A percentile compares a stretch with the other conserved stretches of the same genome.
phyloP scores from a whole-genome alignment of 2,113 vertebrate genomes.

The Cacatua alba region DNA sequence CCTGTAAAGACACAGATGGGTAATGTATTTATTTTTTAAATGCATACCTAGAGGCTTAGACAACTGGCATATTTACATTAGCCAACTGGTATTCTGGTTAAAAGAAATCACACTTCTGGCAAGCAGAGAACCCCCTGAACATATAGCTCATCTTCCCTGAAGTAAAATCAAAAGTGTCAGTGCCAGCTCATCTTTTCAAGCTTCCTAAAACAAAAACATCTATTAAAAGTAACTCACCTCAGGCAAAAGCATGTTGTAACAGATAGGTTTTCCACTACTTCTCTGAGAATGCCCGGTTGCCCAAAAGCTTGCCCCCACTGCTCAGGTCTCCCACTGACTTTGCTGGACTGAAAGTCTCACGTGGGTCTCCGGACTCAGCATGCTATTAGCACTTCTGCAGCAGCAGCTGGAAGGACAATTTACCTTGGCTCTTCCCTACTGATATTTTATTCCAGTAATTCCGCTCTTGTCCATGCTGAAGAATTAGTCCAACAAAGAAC shows the following conservation, averaged over 20 bases:
- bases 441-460: background rate
- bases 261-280: background rate
- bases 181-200: background rate
- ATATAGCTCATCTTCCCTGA: background rate
- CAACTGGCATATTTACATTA: background rate
- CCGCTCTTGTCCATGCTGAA: background rate
- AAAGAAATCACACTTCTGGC: slow-evolving; percentile 1
- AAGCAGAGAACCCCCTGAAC: slow-evolving; percentile 15
- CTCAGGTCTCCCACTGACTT: background rate
- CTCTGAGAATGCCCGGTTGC: background rate
- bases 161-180: slow-evolving; percentile 9
- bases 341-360: background rate
- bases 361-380: accelerated
- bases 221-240: slow-evolving; percentile 39
- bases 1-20: background rate
- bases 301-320: background rate
- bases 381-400: background rate
- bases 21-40: slow-evolving; percentile 25
- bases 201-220: slow-evolving; percentile 35
- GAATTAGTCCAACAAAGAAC: background rate
- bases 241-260: slow-evolving; percentile 10
- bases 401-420: background rate
- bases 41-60: slow-evolving; percentile 2
- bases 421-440: background rate
- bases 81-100: background rate